These are phyloP conservation scores for Anarhynchus alexandrinus DNA, from an alignment of 2,113 vertebrate species.

Conservation along the genomic window DNA sequence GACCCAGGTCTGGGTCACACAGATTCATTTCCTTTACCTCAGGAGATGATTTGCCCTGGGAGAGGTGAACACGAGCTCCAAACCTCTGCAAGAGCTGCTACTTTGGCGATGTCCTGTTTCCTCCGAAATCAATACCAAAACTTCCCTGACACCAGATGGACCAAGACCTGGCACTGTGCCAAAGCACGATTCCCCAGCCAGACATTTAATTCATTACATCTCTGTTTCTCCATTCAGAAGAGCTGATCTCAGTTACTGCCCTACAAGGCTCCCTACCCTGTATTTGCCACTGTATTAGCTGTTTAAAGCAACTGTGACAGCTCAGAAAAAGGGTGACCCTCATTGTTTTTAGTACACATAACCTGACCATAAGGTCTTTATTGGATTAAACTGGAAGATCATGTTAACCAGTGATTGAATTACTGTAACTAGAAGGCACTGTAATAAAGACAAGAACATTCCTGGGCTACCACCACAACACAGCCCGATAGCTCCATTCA, in stretches of 20 bases:
- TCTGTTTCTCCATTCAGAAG: constrained; percentile 8
- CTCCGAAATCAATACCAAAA: background rate
- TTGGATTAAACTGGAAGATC: constrained; percentile 60
- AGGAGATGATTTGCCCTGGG: background rate
- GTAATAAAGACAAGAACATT: constrained; percentile 15
- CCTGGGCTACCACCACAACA: background rate
- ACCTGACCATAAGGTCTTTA: constrained; percentile 54
- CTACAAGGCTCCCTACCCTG: background rate
- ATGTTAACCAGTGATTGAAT: constrained; percentile 59
- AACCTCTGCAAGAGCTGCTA: background rate
- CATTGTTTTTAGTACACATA: constrained; percentile 11
- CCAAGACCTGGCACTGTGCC: background rate
- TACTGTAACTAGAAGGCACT: constrained; percentile 33
- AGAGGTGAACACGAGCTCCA: background rate
- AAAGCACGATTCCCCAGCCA: background rate
- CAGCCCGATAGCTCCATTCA: background rate
- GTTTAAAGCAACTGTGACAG: background rate
- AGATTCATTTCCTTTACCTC: background rate
- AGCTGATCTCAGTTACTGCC: background rate
- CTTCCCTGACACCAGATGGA: background rate
- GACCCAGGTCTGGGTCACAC: background rate
- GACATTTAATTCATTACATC: constrained; percentile 1
- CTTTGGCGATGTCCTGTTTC: background rate
- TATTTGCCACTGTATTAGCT: background rate
- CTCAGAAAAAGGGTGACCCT: background rate